Evolutionary conservation across 2,888 invertebrate genomes (phyloP), one percentile per base, ranked within the genome.

Genomic region (Catocala fraxini): DNA sequence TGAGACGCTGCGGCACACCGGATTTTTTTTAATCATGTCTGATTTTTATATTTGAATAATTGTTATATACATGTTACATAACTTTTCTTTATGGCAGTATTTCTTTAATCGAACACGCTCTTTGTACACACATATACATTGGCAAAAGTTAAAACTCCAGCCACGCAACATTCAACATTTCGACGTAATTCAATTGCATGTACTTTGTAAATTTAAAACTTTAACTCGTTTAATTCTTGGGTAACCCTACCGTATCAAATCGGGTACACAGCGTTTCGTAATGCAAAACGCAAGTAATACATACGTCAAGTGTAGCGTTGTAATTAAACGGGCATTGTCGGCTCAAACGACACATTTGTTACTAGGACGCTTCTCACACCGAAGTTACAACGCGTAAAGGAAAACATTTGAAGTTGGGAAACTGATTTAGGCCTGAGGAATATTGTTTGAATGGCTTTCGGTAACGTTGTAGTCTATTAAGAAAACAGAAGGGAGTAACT

Each of bases 241-340:
- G 51, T 56, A 75, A 59, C 73, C 71, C 73, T 73, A 63, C 56
- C 61, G 63, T 53, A 57, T 56, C 66, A 75, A 75, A 75, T 73
- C 71, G 65, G 59, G 74, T 63, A 72, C 52, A 51, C 52, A 51
- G 65, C 62, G 70, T 59, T 42, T 58, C 41, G 55, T 55, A 25
- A 56, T 53, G 57, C 39, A 60, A 62, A 63, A 74, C 67, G 70
- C 75, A 65, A 77, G 77, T 70, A 66, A 75, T 77, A 70, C 76
- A 69, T 70, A 72, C 65, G 71, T 65, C 69, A 73, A 71, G 65
- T 68, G 74, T 73, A 77, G 75, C 72, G 73, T 70, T 59, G 79
- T 83, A 82, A 83, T 83, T 83, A 82, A 81, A 77, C 80, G 71
- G 49, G 72, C 79, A 83, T 80, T 83, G 82, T 80, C 76, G 68